Evolutionary conservation across 2,797 vertebrate genomes (phyloP).

Genomic region (Channallabes apus): DNA sequence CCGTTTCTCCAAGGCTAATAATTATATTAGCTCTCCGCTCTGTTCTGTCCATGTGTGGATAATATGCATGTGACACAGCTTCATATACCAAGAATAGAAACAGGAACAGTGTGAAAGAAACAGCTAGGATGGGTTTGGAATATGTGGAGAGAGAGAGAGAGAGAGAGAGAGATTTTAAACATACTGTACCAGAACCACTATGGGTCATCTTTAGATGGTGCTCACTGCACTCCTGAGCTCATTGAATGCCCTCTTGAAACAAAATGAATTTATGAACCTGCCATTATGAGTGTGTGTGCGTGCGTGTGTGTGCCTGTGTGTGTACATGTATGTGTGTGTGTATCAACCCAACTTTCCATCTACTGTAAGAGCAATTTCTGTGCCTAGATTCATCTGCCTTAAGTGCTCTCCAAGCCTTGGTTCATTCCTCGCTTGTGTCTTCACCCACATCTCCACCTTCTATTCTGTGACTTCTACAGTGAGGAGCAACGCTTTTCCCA

Average conservation of each 20-base stretch:
- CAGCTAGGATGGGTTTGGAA: neutral
- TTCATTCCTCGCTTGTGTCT: constrained; percentile 23
- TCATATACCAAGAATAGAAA: constrained; percentile 47
- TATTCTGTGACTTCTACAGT: neutral
- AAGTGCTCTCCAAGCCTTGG: constrained; percentile 25
- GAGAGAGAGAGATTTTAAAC: neutral
- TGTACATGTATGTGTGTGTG: constrained; percentile 5
- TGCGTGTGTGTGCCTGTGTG: neutral
- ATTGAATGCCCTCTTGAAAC: constrained; percentile 35
- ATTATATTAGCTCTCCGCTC: constrained; percentile 46
- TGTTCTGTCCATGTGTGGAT: constrained; percentile 33
- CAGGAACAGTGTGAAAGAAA: constrained; percentile 26
- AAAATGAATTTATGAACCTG: constrained; percentile 46
- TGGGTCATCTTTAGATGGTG: neutral
- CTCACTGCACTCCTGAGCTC: constrained; percentile 17
- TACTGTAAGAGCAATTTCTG: constrained; percentile 38
- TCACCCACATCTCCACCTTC: constrained; percentile 33
- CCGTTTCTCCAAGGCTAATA: constrained; percentile 43
- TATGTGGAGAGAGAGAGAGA: neutral
- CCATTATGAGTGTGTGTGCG: constrained; percentile 28
- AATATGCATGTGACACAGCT: constrained; percentile 42
- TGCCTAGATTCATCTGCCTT: constrained; percentile 44
- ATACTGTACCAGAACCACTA: neutral
- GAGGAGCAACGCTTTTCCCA: neutral
- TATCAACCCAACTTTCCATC: constrained; percentile 35